These are phyloP conservation scores for Rhinatrema bivittatum DNA, from an alignment of 2,797 vertebrate genomes.

Conservation along the genomic window DNA sequence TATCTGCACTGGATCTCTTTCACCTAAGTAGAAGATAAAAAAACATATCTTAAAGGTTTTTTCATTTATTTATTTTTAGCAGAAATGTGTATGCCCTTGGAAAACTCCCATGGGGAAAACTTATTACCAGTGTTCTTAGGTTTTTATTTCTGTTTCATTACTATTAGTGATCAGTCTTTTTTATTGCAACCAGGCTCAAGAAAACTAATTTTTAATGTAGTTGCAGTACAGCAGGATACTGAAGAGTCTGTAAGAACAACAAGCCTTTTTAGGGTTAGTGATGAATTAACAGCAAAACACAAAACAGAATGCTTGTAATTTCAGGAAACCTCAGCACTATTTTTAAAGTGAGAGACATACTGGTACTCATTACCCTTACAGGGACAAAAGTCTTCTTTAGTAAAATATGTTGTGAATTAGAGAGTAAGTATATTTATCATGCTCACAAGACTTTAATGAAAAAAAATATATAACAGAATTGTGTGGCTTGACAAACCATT, in stretches of 20 bases:
- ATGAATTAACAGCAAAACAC: slow-evolving; percentile 14
- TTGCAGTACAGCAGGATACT: slow-evolving; percentile 9
- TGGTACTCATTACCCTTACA: slow-evolving; percentile 1
- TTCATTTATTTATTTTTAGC: too few species aligned
- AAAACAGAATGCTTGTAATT: neutral
- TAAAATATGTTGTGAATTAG: neutral
- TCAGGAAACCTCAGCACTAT: neutral
- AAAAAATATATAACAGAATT: too few species aligned
- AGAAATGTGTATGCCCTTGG: slow-evolving; percentile 3
- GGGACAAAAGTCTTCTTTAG: slow-evolving; percentile 13
- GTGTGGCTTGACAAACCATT: too few species aligned
- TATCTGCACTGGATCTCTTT: neutral
- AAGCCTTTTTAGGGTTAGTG: neutral
- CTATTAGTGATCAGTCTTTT: slow-evolving; percentile 10
- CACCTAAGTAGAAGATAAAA: neutral
- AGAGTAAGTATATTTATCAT: slow-evolving; percentile 12
- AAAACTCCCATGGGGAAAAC: slow-evolving; percentile 3
- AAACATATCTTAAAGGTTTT: neutral
- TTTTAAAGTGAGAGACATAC: neutral
- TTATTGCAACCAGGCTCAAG: slow-evolving; percentile 7
- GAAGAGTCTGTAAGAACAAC: neutral
- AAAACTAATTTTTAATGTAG: slow-evolving; percentile 20
- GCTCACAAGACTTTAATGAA: too few species aligned
- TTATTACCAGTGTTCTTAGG: slow-evolving; percentile 13
- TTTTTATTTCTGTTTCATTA: slow-evolving; percentile 18